Base-by-base conservation (phyloP, 2,797 vertebrate genomes). In the Microctenopoma stevenorrisi region DNA sequence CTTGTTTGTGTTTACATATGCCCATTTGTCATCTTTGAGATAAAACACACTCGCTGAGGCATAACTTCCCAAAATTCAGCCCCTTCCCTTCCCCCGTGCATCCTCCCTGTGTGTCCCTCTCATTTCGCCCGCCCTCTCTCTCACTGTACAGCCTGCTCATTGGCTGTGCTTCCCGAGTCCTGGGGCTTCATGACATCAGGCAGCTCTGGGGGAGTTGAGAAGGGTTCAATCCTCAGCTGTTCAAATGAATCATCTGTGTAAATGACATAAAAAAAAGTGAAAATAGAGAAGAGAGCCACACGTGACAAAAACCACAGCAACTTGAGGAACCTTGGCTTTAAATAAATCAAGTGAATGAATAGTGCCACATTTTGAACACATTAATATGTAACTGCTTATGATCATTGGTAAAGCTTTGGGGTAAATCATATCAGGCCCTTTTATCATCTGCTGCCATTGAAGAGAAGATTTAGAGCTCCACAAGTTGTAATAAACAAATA, bases 121-220 rank as follows among this genome's bases (percentile, higher is more conserved):
- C 0, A 13, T 68, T 26, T 61, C 44, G 22, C 54, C 48, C 5
- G 8, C 18, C n/a, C 46, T 68, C 26, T 68, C 49, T 64, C 81
- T 97, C 95, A 97, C 95, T 97, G 96, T 65, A 98, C 95, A 0
- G 96, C 94, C 89, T 97, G 96, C 72, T 98, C 96, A 1, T 96
- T 97, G 80, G 95, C 92, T 55, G 95, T 95, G 91, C 95, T 96
- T 86, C 96, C 93, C 2, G 96, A 96, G 85, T 98, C 96, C 88
- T 98, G 96, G 0, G 96, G 96, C 89, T 97, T 98, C 96, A 97
- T 98, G 77, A 98, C 96, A 26, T 98, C 96, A 0, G 96, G 96
- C 60, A 98, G 95, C 86, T 97, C 96, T 0, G 96, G 96, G 1
- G 96, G 96, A 76, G 95, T 97, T 78, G 96, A 97, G 91, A 97